Evolutionary conservation across 2,113 vertebrate species (phyloP).

Genomic region (Xerus inauris): DNA sequence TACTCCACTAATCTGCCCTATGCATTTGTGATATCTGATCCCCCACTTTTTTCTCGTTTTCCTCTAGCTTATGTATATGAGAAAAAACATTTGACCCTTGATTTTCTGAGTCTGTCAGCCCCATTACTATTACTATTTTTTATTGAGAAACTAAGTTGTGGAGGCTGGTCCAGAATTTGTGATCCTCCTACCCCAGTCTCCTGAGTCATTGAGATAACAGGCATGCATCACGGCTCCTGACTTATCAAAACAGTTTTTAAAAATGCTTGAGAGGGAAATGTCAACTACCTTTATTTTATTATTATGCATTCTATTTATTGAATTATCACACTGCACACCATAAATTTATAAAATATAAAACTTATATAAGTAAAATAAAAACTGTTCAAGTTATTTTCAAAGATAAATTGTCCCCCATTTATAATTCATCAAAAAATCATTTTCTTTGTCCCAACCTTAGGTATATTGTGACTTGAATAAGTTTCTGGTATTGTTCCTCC

Average conservation of each 20-base stretch:
- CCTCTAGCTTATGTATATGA: too few relatives aligned
- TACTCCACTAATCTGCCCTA: too few relatives aligned
- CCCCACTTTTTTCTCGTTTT: too few relatives aligned
- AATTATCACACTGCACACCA: not conserved
- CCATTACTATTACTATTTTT: not conserved
- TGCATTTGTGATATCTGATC: too few relatives aligned
- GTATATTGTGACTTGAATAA: not conserved
- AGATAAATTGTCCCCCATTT: not conserved
- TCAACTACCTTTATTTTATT: not conserved
- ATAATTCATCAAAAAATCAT: conserved; percentile 14
- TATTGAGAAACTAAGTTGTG: not conserved
- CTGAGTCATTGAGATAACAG: not conserved
- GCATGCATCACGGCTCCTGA: not conserved
- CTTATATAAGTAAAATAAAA: not conserved
- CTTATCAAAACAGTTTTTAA: not conserved
- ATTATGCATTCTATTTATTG: not conserved
- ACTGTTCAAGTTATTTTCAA: not conserved
- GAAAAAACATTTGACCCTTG: too few relatives aligned
- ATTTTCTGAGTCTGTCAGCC: not conserved
- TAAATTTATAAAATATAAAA: not conserved
- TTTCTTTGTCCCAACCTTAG: not conserved
- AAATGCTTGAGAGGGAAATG: not conserved
- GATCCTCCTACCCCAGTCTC: not conserved
- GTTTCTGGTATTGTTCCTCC: not conserved
- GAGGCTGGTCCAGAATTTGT: not conserved